These are phyloP conservation scores for Betta splendens DNA, from an alignment of 2,797 vertebrate genomes.

Conservation along the genomic window DNA sequence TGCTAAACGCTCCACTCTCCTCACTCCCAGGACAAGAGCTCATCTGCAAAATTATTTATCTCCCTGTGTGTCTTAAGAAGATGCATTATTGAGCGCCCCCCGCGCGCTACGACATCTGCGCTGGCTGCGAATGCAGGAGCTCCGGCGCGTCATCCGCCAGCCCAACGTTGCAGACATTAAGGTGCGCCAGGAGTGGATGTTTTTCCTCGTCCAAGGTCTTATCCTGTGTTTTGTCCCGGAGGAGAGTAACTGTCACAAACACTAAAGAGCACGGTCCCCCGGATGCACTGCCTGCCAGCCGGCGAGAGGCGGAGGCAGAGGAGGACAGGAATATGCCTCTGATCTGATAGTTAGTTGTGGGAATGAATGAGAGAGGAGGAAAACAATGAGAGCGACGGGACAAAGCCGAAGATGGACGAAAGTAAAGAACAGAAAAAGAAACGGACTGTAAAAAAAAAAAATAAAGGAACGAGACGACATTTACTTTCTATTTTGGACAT, in stretches of 20 bases:
- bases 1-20: slow-evolving; percentile 70
- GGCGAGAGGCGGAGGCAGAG: slow-evolving; percentile 36
- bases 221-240: slow-evolving; percentile 61
- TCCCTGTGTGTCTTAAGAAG: slow-evolving; percentile 72
- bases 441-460: slow-evolving; percentile 5
- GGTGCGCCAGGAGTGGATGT: slow-evolving; percentile 39
- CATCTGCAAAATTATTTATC: slow-evolving; percentile 79
- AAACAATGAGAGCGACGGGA: slow-evolving; percentile 7
- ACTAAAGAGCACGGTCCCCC: slow-evolving; percentile 67
- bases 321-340: slow-evolving; percentile 13
- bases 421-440: slow-evolving; percentile 5
- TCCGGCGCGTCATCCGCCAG: slow-evolving; percentile 6
- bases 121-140: slow-evolving; percentile 15
- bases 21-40: slow-evolving; percentile 67
- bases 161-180: slow-evolving; percentile 18
- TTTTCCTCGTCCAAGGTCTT: slow-evolving; percentile 29
- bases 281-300: slow-evolving; percentile 46
- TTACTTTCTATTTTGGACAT: too few relatives aligned
- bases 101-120: slow-evolving; percentile 45
- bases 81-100: slow-evolving; percentile 70
- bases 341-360: slow-evolving; percentile 7
- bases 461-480: neutral
- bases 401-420: slow-evolving; percentile 12
- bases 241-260: slow-evolving; percentile 67
- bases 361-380: slow-evolving; percentile 20